These are phyloP conservation scores for Lipophrys pholis DNA, from an alignment of 2,113 vertebrate species.

Conservation along the genomic window DNA sequence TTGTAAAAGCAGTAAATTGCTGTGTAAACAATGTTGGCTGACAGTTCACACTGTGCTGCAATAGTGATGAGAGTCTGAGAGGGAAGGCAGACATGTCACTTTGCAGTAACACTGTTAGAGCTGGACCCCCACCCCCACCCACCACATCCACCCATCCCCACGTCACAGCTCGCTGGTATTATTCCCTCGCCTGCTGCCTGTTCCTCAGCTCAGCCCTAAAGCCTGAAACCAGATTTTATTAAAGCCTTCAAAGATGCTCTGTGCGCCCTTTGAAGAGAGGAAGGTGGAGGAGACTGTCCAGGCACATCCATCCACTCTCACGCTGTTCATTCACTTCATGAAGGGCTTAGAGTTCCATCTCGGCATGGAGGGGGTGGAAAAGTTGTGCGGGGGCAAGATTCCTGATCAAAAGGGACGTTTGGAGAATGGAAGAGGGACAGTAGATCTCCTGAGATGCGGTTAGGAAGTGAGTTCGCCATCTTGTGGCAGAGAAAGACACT, in stretches of 20 bases:
- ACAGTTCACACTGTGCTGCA: background rate
- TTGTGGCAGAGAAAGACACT: conserved; percentile 45
- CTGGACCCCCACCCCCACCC: rapidly evolving
- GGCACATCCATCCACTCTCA: conserved; percentile 24
- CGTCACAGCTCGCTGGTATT: background rate
- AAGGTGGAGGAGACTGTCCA: conserved; percentile 12
- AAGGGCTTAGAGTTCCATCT: too few relatives aligned
- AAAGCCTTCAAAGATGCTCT: conserved; percentile 34
- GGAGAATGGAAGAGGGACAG: background rate
- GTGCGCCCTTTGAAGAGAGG: conserved; percentile 18
- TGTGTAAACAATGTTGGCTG: background rate
- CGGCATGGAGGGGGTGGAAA: too few relatives aligned
- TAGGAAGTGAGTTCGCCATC: conserved; percentile 47
- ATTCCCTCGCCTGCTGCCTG: too few relatives aligned
- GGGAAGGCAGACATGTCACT: background rate
- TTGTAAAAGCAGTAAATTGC: background rate
- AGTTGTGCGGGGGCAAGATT: background rate
- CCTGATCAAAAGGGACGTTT: background rate
- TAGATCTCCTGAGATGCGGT: background rate
- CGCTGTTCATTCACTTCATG: conserved; percentile 41
- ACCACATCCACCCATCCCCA: too few relatives aligned
- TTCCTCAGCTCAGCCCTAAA: conserved; percentile 12
- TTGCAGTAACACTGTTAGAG: background rate
- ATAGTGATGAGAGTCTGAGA: background rate
- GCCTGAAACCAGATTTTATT: conserved; percentile 46